phyloP scores from a whole-genome alignment of 2,797 vertebrate genomes.

The Bryconaethiops microstoma region DNA sequence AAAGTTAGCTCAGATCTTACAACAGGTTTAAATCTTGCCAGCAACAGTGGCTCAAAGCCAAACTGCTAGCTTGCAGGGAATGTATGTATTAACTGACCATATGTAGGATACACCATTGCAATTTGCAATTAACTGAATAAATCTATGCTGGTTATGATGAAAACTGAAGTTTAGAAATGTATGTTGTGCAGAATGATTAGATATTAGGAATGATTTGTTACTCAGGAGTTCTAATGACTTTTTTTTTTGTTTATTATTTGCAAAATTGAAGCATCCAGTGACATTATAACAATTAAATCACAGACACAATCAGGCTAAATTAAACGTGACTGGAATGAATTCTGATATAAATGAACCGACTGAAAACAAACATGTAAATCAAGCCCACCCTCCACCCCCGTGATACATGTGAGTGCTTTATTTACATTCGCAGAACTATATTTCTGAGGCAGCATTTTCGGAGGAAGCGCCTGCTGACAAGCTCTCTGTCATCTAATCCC shows the following conservation, averaged over 20 bases:
- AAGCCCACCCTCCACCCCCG: not conserved
- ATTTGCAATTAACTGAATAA: not conserved
- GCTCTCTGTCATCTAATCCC: conserved; percentile 56
- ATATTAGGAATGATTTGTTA: not conserved
- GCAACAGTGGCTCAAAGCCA: no score
- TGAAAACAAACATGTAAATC: conserved; percentile 21
- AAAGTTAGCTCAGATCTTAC: not conserved
- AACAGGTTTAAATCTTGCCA: not conserved
- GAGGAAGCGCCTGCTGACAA: conserved; percentile 47
- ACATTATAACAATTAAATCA: not conserved
- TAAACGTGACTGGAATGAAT: conserved; percentile 6
- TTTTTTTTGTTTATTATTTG: not conserved
- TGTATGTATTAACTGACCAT: not conserved
- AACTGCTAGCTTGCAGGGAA: no score
- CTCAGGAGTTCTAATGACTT: not conserved
- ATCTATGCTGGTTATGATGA: not conserved
- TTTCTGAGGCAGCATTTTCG: conserved; percentile 62
- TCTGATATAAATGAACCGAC: conserved; percentile 17
- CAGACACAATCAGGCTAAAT: not conserved
- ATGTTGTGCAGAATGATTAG: not conserved
- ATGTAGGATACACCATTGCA: not conserved
- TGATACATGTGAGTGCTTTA: conserved; percentile 26
- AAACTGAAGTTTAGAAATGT: not conserved
- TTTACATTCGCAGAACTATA: conserved; percentile 56
- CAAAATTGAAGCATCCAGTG: not conserved